phyloP scores from a whole-genome alignment of 1,140 invertebrate genomes.

The Mya arenaria region DNA sequence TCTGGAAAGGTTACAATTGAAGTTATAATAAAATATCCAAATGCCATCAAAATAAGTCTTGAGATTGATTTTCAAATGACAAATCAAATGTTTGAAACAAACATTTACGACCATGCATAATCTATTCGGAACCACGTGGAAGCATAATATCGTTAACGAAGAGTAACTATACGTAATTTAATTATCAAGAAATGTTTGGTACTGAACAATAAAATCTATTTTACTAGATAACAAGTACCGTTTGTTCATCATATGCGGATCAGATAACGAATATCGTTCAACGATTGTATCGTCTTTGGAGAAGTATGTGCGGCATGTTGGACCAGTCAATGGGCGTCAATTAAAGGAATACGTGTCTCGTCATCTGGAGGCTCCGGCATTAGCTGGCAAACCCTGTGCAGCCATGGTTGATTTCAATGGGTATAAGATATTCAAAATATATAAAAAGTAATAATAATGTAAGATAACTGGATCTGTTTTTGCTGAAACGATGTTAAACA shows the following conservation, averaged over 20 bases:
- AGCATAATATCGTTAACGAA: too few species aligned
- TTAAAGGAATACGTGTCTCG: constrained; percentile 49
- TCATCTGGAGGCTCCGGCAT: constrained; percentile 41
- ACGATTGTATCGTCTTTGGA: constrained; percentile 68
- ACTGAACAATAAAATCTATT: too few species aligned
- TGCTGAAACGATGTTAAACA: neutral
- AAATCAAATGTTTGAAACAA: too few species aligned
- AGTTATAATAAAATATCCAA: too few species aligned
- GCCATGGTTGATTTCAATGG: constrained; percentile 50
- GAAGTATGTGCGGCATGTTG: constrained; percentile 58
- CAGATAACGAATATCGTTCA: constrained; percentile 67
- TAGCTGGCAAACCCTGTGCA: neutral
- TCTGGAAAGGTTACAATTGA: too few species aligned
- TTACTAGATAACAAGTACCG: too few species aligned
- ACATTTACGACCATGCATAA: too few species aligned
- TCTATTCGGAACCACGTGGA: too few species aligned
- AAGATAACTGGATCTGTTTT: neutral
- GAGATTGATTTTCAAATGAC: too few species aligned
- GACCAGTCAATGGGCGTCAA: constrained; percentile 7
- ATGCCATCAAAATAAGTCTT: too few species aligned
- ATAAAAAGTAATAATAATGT: neutral
- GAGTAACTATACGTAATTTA: too few species aligned
- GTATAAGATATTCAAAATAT: constrained; percentile 42
- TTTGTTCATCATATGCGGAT: constrained; percentile 68
- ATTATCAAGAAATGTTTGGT: too few species aligned